Evolutionary conservation across 2,888 invertebrate genomes (phyloP), one percentile per base, ranked within the genome.

Genomic region (Cheilosia vernalis): DNA sequence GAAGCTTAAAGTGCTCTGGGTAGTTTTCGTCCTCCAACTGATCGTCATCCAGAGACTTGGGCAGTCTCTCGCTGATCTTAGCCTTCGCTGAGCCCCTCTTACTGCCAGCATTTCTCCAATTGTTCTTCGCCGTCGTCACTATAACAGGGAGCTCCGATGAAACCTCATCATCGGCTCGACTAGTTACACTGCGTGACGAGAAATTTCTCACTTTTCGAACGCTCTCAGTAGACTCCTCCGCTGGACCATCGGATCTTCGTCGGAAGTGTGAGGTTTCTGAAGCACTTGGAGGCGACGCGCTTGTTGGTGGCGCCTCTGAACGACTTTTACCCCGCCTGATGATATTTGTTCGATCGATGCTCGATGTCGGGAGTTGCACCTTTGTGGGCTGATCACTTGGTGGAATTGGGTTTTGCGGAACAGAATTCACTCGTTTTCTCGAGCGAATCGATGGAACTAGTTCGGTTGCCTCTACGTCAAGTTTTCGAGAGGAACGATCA

Each of bases 11-110:
- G 89, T 93, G 93, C 88, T 93, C 94, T 19, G 95, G 95, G 90
- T 95, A 95, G 88, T 95, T 95, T 89, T 94, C 94, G 87, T 95
- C 94, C 85, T 93, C 94, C 49, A 92, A 92, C 77, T 94, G 93
- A 89, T 95, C 94, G 1, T 77, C 80, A n/a, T 44, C 60, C 5
- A 81, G 27, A 1, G 69, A 21, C 9, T 82, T 69, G 1, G 69
- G 40, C 83, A 93, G 93, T 24, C 92, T 90, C 10, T 64, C 47
- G 49, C 70, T 90, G 7, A 64, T 58, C 47, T 56, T 81, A 21
- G 70, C 51, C 69, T 77, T 87, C 19, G 79, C 66, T 24, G 86
- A 69, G 17, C 76, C 86, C 17, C 88, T 80, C 30, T 85, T 74
- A 6, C 9, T 61, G n/a, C 51, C 61, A n/a, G 72, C 55, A 60